Conservation (phyloP, 23 tunicate genomes). For the Ascidia mentula region DNA sequence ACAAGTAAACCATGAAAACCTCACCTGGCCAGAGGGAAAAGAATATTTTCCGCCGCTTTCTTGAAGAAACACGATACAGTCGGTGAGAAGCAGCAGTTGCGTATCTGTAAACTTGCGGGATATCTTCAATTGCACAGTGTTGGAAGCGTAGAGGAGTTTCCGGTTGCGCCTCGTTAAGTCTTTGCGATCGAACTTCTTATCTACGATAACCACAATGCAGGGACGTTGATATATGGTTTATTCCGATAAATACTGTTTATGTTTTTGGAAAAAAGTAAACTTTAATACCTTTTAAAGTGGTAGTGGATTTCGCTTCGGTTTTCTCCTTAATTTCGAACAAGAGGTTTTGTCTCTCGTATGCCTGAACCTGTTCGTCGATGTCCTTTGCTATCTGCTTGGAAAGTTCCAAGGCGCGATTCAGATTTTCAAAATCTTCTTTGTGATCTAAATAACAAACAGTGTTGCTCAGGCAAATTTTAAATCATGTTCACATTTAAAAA, state of each 20-base stretch:
- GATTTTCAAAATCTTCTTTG: constrained; percentile 46
- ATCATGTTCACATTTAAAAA: no score
- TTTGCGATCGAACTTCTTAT: constrained; percentile 63
- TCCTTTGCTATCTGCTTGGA: constrained; percentile 70
- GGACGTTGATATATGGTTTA: no score
- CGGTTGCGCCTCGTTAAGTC: constrained; percentile 53
- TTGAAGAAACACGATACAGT: constrained; percentile 82
- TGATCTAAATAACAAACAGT: constrained; percentile 38
- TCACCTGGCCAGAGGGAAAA: constrained; percentile 77
- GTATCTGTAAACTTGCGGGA: constrained; percentile 53
- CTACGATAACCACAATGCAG: constrained; percentile 16
- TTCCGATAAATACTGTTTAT: neutral
- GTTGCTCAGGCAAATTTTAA: neutral
- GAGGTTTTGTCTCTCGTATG: constrained; percentile 49
- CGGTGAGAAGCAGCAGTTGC: constrained; percentile 52
- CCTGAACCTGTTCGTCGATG: constrained; percentile 86
- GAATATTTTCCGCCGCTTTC: constrained; percentile 83
- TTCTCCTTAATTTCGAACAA: constrained; percentile 69
- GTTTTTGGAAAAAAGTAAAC: neutral
- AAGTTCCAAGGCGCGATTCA: constrained; percentile 61
- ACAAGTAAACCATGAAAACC: no score
- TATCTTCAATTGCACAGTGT: constrained; percentile 69
- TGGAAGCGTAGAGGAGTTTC: constrained; percentile 41
- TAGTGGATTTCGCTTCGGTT: constrained; percentile 48
- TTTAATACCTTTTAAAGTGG: constrained; percentile 81